Conservation (phyloP, 2,797 vertebrate species). For the Sebastes wilsoni region DNA sequence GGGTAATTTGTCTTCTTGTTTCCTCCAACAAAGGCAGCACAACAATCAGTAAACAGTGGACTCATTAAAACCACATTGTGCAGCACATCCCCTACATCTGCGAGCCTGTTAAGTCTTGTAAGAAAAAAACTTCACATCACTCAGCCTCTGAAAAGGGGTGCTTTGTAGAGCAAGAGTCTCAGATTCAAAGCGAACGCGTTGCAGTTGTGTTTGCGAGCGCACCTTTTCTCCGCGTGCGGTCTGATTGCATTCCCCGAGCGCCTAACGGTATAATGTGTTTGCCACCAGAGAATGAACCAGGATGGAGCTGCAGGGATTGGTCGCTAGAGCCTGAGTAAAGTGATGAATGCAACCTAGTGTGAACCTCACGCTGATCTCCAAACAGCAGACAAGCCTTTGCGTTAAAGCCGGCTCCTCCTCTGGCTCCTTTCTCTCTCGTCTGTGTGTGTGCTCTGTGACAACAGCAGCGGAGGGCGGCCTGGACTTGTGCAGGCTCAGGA, state of each 20-base stretch:
- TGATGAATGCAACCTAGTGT: conserved; percentile 17
- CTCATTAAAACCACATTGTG: conserved; percentile 68
- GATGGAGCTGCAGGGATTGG: conserved; percentile 29
- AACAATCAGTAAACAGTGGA: conserved; percentile 57
- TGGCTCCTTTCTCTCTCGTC: conserved; percentile 46
- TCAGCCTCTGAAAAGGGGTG: conserved; percentile 45
- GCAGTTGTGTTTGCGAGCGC: conserved; percentile 32
- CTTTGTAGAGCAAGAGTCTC: conserved; percentile 50
- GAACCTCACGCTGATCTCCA: conserved; percentile 41
- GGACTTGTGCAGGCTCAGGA: conserved; percentile 69
- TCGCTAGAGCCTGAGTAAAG: conserved; percentile 24
- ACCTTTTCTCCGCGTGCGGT: conserved; percentile 41
- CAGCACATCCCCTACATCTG: conserved; percentile 35
- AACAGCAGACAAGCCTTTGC: conserved; percentile 17
- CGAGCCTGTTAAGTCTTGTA: conserved; percentile 40
- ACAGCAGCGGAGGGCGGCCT: conserved; percentile 47
- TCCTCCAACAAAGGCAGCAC: conserved; percentile 50
- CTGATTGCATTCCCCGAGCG: conserved; percentile 21
- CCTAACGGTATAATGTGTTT: conserved; percentile 22
- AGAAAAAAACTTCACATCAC: conserved; percentile 60
- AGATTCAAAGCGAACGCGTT: conserved; percentile 53
- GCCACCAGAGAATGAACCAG: conserved; percentile 30
- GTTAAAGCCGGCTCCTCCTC: conserved; percentile 28
- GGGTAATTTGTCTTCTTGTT: conserved; percentile 43
- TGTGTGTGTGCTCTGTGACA: conserved; percentile 43